Evolutionary conservation across 37 sponge, comb jelly and placozoan species (phyloP).

Genomic region (Spongilla lacustris): DNA sequence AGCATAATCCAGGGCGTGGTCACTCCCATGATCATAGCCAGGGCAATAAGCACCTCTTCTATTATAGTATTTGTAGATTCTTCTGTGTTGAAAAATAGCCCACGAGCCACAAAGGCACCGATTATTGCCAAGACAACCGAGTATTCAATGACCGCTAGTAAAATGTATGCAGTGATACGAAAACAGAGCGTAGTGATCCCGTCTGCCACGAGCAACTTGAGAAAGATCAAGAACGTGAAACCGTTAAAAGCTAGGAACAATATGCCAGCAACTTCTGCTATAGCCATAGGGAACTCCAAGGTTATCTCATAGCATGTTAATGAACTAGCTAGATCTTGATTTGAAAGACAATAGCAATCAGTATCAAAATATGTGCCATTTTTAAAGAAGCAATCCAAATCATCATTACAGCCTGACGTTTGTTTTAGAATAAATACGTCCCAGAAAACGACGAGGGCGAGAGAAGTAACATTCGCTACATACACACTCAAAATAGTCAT

Average conservation of each 20-base stretch:
- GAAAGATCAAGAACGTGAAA: background rate
- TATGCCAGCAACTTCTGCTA: background rate
- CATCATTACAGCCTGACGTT: background rate
- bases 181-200: background rate
- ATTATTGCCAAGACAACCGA: background rate
- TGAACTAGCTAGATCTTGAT: background rate
- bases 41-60: background rate
- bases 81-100: background rate
- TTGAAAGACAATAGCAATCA: background rate
- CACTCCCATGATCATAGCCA: background rate
- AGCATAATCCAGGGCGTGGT: background rate
- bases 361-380: background rate
- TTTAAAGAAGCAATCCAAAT: background rate
- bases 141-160: background rate
- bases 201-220: background rate
- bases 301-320: background rate
- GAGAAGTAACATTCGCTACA: background rate
- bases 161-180: background rate
- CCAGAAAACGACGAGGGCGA: background rate
- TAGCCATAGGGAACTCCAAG: background rate
- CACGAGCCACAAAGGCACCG: background rate
- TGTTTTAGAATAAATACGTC: background rate
- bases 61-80: background rate
- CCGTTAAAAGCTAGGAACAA: background rate
- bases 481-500: background rate